Conservation (phyloP, 2,888 invertebrate species). For the Drosophila kuntzei region DNA sequence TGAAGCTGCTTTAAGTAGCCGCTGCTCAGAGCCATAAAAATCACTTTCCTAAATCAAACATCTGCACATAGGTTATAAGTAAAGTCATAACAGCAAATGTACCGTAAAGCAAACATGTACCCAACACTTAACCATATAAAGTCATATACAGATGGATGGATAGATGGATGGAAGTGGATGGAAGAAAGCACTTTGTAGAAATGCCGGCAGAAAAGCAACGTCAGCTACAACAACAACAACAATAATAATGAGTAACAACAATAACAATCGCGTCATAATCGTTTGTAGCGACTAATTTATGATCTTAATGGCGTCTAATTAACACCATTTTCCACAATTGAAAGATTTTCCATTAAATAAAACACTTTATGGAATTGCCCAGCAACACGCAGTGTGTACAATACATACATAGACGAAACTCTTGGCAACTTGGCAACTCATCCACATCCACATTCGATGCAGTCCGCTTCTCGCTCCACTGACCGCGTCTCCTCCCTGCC, state of each 20-base stretch:
- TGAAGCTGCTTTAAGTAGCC: slow-evolving; percentile 45
- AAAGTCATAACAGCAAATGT: slow-evolving; percentile 76
- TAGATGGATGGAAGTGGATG: slow-evolving; percentile 10
- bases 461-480: slow-evolving; percentile 58
- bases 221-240: slow-evolving; percentile 18
- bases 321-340: slow-evolving; percentile 82
- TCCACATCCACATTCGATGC: slow-evolving; percentile 46
- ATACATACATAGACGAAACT: slow-evolving; percentile 5
- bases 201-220: slow-evolving; percentile 59
- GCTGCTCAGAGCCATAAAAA: slow-evolving; percentile 41
- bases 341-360: slow-evolving; percentile 82
- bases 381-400: slow-evolving; percentile 65
- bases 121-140: slow-evolving; percentile 68
- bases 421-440: slow-evolving; percentile 46
- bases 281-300: slow-evolving; percentile 82
- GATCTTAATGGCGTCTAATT: slow-evolving; percentile 81
- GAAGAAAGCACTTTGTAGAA: slow-evolving; percentile 63
- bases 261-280: slow-evolving; percentile 76
- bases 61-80: slow-evolving; percentile 59
- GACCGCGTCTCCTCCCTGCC: slow-evolving; percentile 21
- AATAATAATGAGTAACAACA: slow-evolving; percentile 29
- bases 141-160: slow-evolving; percentile 37
- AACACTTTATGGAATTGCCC: slow-evolving; percentile 81
- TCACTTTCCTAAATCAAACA: slow-evolving; percentile 65
- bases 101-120: slow-evolving; percentile 75